Evolutionary conservation across 2,888 invertebrate species (phyloP), one percentile per base, ranked within the genome.

Genomic region (Mesochorus sp.): DNA sequence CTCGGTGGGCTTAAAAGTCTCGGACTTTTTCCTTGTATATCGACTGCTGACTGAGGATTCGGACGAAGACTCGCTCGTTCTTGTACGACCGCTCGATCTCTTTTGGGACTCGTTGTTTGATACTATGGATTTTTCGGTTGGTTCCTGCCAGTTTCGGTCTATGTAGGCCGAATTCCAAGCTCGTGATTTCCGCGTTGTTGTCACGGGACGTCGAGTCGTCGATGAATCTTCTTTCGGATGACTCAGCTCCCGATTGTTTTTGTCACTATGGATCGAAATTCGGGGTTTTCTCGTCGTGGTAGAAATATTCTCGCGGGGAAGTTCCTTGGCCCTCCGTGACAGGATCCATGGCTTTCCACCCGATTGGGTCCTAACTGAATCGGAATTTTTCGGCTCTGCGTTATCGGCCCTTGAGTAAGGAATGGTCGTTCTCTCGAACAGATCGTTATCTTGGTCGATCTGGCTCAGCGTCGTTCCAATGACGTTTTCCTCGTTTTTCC

Each of bases 1-100:
- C 1, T 84, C 80, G 1, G 51, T 64, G 0, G 76, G 57, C 39
- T 81, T 83, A 37, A 78, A 84, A n/a, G 24, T 72, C 0, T 77
- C 80, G 0, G 76, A 49, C 49, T 82, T 87, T 47, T 85, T 86
- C 12, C 82, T 81, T 0, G 81, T 78, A 17, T 85, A 84, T 1
- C 86, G 83, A 21, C 79, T 82, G 4, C 82, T 85, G 0, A 73
- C 26, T 0, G 68, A 51, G 0, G n/a, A 21, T 19, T 47, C 47
- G 5, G 79, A 72, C 67, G 0, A 64, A 49, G 37, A 12, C 62
- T 44, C 74, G 26, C 67, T 72, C 73, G 12, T 34, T 79, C 53
- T 44, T 81, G 8, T 81, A 80, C 0, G 79, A 74, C 0, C 72
- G 2, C 81, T 64, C 6, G 57, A 26, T 17, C 8, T 53, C 17